Conservation (phyloP, 2,888 invertebrate genomes). For the Philereme transversata region DNA sequence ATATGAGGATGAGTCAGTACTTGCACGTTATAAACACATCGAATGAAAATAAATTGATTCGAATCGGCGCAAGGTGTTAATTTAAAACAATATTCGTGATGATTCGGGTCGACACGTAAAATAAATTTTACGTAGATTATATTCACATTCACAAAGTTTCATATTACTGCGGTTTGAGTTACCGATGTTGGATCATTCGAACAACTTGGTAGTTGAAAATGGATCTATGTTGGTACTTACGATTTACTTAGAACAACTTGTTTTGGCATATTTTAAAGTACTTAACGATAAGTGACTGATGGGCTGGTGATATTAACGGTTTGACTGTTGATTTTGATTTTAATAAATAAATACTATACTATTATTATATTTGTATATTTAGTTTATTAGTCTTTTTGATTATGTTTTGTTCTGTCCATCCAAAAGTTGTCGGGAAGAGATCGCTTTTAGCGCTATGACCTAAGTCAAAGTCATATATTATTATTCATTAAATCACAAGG, state of each 20-base stretch:
- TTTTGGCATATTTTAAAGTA: too few relatives aligned
- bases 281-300: too few relatives aligned
- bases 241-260: neutral
- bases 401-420: too few relatives aligned
- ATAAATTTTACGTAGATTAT: conserved; percentile 27
- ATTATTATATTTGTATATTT: too few relatives aligned
- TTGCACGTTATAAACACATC: conserved; percentile 27
- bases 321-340: too few relatives aligned
- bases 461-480: too few relatives aligned
- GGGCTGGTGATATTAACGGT: too few relatives aligned
- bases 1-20: conserved; percentile 29
- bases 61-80: conserved; percentile 23
- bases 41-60: conserved; percentile 22
- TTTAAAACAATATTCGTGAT: conserved; percentile 17
- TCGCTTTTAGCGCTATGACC: too few relatives aligned
- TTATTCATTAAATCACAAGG: too few relatives aligned
- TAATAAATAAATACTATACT: too few relatives aligned
- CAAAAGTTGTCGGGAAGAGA: too few relatives aligned
- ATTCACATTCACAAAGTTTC: conserved; percentile 49
- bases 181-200: conserved; percentile 22
- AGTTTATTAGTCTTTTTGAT: too few relatives aligned
- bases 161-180: conserved; percentile 47
- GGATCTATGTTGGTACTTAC: neutral
- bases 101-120: conserved; percentile 26
- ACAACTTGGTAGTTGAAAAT: conserved; percentile 6